phyloP scores from a whole-genome alignment of 2,888 invertebrate genomes.

The Drosophila percnosoma region DNA sequence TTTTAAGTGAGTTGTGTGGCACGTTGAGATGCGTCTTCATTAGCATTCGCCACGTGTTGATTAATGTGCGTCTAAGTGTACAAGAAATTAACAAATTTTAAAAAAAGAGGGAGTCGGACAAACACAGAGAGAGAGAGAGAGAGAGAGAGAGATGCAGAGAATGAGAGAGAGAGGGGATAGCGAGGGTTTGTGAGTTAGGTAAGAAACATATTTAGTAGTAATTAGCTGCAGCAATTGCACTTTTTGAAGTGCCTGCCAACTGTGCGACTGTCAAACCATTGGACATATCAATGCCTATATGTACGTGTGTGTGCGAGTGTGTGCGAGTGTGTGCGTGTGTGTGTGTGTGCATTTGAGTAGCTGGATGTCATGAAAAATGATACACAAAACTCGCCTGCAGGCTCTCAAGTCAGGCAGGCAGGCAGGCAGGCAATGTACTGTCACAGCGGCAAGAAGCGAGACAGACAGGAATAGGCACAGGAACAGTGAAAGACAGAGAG shows the following conservation, averaged over 20 bases:
- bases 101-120: background rate
- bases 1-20: conserved; percentile 41
- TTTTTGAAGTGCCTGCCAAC: conserved; percentile 70
- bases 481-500: conserved; percentile 1
- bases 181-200: conserved; percentile 12
- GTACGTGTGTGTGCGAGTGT: conserved; percentile 4
- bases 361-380: conserved; percentile 76
- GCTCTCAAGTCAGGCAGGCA: conserved; percentile 11
- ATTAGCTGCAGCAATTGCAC: conserved; percentile 76
- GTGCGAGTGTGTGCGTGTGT: conserved; percentile 6
- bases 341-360: conserved; percentile 42
- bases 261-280: conserved; percentile 68
- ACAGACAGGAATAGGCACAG: conserved; percentile 2
- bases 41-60: conserved; percentile 59
- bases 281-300: conserved; percentile 53
- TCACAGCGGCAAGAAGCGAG: conserved; percentile 18
- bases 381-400: conserved; percentile 70
- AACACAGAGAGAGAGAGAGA: background rate
- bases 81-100: conserved; percentile 28
- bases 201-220: conserved; percentile 59
- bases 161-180: background rate
- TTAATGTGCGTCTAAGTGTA: conserved; percentile 54
- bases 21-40: conserved; percentile 51
- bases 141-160: background rate
- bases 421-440: conserved; percentile 13